phyloP scores from a whole-genome alignment of 2,888 invertebrate genomes.

The Synanthedon tipuliformis region DNA sequence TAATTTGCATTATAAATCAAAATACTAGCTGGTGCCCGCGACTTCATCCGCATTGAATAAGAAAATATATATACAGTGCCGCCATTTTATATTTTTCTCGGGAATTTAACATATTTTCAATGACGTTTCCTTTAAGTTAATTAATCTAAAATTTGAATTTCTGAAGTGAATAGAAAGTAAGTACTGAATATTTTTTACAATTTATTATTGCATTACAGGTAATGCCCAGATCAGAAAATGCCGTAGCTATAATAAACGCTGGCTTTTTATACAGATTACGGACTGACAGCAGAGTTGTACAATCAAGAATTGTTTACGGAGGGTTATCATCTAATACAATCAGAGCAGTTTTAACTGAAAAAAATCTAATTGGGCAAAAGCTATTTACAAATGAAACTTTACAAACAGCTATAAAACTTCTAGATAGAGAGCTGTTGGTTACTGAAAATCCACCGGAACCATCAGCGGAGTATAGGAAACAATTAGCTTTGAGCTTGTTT shows the following conservation, averaged over 20 bases:
- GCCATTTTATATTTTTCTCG: too few relatives aligned
- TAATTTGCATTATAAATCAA: too few relatives aligned
- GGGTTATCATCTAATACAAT: conserved; percentile 45
- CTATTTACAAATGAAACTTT: conserved; percentile 47
- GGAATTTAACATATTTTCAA: too few relatives aligned
- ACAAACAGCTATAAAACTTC: conserved; percentile 26
- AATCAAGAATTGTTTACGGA: conserved; percentile 65
- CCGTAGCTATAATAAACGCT: conserved; percentile 76
- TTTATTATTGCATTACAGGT: conserved; percentile 55
- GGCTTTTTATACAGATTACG: conserved; percentile 70
- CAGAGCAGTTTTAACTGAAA: conserved; percentile 60
- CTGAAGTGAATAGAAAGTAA: too few relatives aligned
- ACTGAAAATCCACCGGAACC: conserved; percentile 59
- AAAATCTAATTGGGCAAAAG: conserved; percentile 40
- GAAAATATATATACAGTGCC: too few relatives aligned
- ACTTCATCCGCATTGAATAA: too few relatives aligned
- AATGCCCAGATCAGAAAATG: conserved; percentile 75
- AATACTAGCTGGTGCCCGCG: too few relatives aligned
- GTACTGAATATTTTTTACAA: too few relatives aligned
- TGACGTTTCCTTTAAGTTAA: too few relatives aligned
- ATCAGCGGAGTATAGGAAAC: conserved; percentile 66
- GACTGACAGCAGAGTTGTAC: conserved; percentile 29
- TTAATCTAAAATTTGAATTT: too few relatives aligned
- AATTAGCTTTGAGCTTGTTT: conserved; percentile 70
- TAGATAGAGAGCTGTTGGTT: conserved; percentile 28